Base-by-base conservation (phyloP, 2,797 vertebrate species). In the Liparis tanakae region DNA sequence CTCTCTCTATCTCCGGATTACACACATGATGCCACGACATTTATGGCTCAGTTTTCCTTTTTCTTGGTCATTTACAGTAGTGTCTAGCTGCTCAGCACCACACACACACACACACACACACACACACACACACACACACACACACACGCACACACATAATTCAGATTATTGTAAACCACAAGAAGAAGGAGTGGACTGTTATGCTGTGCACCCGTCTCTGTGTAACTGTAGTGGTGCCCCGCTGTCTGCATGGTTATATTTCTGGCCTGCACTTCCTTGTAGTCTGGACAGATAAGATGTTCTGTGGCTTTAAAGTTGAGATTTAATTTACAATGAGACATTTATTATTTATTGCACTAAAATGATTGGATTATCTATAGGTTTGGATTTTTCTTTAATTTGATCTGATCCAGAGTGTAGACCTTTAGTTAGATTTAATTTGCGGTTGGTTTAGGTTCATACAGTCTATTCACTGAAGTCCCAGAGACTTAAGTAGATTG, bases 21-120 rank as follows among this genome's bases (percentile, higher is more conserved):
- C 10, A 58, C 53, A 61, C 62, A 58, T 36, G 56, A 59, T 20
- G 62, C 46, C 46, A 36, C 59, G 63, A 70, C 71, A 77, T 71
- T 76, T 77, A 85, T 78, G 74, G 78, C 82, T 80, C 48, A 77
- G 51, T 51, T 70, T 75, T 72, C 62, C 68, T 75, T 70, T 53
- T 34, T 76, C 48, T 30, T 41, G 7, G 59, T 75, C 78, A 63
- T 62, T 73, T 63, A 30, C 25, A 30, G 25, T 30, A 33, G 44
- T 63, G 65, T 36, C 37, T 56, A 10, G 17, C 59, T 37, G 13
- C 41, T 44, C 56, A 50, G n/a, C 22, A 63, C 44, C 54, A 33
- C 50, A 58, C 25, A 53, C 56, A 48, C 57, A 50, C 68, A 20
- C 2, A 43, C 46, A 39, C 14, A n/a, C n/a, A n/a, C n/a, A n/a